Evolutionary conservation across 2,888 invertebrate genomes (phyloP).

Genomic region (Steinernema hermaphroditum): DNA sequence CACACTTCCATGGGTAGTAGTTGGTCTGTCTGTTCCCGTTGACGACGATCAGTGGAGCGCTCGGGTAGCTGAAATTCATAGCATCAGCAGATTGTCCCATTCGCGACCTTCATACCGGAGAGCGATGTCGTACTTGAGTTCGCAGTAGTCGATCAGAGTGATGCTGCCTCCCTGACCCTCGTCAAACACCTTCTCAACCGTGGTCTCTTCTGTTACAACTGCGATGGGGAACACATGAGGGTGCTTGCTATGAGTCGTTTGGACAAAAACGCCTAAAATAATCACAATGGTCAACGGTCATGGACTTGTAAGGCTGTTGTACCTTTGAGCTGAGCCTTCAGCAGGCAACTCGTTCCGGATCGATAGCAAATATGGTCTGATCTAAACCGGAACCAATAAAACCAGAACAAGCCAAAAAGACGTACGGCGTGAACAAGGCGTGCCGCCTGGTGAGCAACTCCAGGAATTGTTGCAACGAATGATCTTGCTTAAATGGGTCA

Average conservation of each 20-base stretch:
- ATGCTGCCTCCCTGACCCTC: conserved; percentile 31
- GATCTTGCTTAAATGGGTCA: conserved; percentile 35
- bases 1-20: conserved; percentile 41
- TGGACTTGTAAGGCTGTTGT: neutral
- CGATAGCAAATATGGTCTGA: conserved; percentile 37
- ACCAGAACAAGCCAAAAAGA: too few species aligned
- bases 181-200: too few species aligned
- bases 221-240: too few species aligned
- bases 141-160: conserved; percentile 41
- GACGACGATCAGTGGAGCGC: too few species aligned
- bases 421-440: conserved; percentile 39
- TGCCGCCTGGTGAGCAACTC: conserved; percentile 41
- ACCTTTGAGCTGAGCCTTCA: too few species aligned
- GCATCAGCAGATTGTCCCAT: too few species aligned
- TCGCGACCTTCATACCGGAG: too few species aligned
- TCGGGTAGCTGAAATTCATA: too few species aligned
- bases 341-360: conserved; percentile 38
- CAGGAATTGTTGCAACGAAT: conserved; percentile 40
- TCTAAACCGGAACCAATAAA: conserved; percentile 26
- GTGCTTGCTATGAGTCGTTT: too few species aligned
- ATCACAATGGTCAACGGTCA: neutral
- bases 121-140: conserved; percentile 38
- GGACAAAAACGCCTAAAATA: conserved; percentile 3
- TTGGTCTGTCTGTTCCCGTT: conserved; percentile 29
- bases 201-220: too few species aligned